Percentiles rank a stretch among this genome's conserved stretches.
These are phyloP conservation scores for Labeo catla DNA, from an alignment of 2,113 vertebrate species.

Conservation along the genomic window DNA sequence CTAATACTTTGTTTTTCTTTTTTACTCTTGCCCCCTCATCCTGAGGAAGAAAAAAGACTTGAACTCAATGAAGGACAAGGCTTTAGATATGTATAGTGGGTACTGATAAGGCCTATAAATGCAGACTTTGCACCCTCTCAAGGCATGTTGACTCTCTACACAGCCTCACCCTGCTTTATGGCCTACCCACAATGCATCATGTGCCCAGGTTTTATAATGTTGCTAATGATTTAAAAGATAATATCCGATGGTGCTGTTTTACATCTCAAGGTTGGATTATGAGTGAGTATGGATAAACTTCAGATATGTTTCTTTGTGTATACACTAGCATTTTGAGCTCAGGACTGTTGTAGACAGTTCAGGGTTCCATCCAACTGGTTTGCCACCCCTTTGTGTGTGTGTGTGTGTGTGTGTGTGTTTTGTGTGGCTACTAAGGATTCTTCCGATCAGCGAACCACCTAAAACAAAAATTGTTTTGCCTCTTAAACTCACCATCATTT, in stretches of 20 bases:
- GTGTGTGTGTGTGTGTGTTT: background rate
- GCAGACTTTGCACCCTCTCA: conserved; percentile 53
- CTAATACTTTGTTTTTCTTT: background rate
- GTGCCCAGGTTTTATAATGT: conserved; percentile 48
- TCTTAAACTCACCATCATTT: conserved; percentile 38
- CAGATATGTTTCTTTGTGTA: background rate
- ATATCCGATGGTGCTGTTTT: conserved; percentile 24
- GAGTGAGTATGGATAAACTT: background rate
- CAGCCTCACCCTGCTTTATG: conserved; percentile 53
- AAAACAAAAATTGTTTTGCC: conserved; percentile 43
- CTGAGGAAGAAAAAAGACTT: background rate
- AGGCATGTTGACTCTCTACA: conserved; percentile 53
- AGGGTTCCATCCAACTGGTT: conserved; percentile 87
- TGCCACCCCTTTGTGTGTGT: conserved; percentile 8
- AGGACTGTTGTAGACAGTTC: conserved; percentile 91
- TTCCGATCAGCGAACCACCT: conserved; percentile 43
- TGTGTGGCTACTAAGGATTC: conserved; percentile 35
- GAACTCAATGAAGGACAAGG: background rate
- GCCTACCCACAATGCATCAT: conserved; percentile 47
- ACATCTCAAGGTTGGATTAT: conserved; percentile 38
- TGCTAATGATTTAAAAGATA: conserved; percentile 43
- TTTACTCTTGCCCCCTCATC: background rate
- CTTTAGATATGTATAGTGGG: conserved; percentile 4
- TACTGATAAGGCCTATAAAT: conserved; percentile 11
- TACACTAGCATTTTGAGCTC: conserved; percentile 50